Base-by-base conservation (phyloP, 92 coral and sea anemone genomes). In the Epizoanthus rinbou region DNA sequence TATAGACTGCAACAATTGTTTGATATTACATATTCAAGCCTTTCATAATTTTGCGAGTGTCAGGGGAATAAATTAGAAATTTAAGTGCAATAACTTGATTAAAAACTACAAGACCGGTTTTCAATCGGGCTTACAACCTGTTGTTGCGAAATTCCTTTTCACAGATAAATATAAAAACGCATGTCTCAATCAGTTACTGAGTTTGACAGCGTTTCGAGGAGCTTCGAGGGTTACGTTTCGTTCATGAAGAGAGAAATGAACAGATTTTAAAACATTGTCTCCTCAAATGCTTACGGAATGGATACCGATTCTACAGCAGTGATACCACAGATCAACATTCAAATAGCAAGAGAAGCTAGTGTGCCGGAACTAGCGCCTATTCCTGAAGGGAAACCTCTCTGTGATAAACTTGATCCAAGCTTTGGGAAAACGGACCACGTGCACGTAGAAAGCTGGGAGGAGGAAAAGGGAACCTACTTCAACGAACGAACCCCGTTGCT, bases 101-200 rank as follows among this genome's bases (percentile, higher is more conserved):
- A 33, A 66, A 66, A 33, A 47, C 72, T 33, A 41, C 72, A 66
- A 66, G 45, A 66, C 72, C 72, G 72, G 72, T 66, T 66, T 66
- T 1, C 33, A 66, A 31, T 66, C 71, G 41, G 19, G 19, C 24
- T 66, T 15, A 47, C 53, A 47, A 47, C 53, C 53, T 3, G 21
- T 66, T 66, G 47, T 28, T 66, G 72, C 72, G 72, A 67, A 67
- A 67, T 64, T 22, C 31, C 39, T 33, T 18, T 43, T 18, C 33
- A 28, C n/a, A 15, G 8, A 33, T n/a, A 43, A 28, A 67, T 67
- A 17, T 33, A 33, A 31, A 67, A 23, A 13, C n/a, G 5, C 16
- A 4, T 5, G 5, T 28, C 9, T 24, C 4, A 65, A 28, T 28
- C 31, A 28, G 31, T 28, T 28, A 28, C 2, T 28, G 31, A 28